Evolutionary conservation across 2,888 invertebrate species (phyloP).

Genomic region (Cataglyphis livida): DNA sequence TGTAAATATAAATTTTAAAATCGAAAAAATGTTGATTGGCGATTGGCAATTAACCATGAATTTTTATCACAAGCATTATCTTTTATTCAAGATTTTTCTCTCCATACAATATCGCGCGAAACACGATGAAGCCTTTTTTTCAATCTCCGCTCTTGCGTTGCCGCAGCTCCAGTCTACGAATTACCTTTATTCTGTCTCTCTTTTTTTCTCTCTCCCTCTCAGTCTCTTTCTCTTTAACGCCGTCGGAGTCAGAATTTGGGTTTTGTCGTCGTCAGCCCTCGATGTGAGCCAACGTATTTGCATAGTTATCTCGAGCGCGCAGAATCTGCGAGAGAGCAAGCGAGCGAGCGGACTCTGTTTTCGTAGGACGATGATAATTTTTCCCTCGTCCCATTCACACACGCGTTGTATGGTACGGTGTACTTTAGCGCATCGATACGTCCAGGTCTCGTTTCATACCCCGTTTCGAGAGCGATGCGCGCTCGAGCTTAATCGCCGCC

Average conservation of each 20-base stretch:
- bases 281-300: constrained; percentile 62
- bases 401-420: constrained; percentile 23
- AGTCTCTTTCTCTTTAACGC: constrained; percentile 30
- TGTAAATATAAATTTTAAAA: neutral
- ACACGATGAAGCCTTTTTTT: constrained; percentile 32
- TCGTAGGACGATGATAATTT: constrained; percentile 51
- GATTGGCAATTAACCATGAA: constrained; percentile 22
- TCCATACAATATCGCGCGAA: constrained; percentile 20
- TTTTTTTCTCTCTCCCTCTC: constrained; percentile 22
- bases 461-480: constrained; percentile 14
- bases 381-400: constrained; percentile 41
- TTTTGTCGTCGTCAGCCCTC: constrained; percentile 53
- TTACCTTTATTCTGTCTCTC: constrained; percentile 43
- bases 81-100: constrained; percentile 15
- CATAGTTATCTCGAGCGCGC: constrained; percentile 70
- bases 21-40: neutral
- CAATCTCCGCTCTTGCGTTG: constrained; percentile 5
- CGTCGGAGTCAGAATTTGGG: constrained; percentile 49
- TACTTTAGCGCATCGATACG: constrained; percentile 45
- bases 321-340: constrained; percentile 55
- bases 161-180: constrained; percentile 22
- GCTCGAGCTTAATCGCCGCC: constrained; percentile 49
- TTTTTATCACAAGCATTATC: constrained; percentile 25
- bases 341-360: constrained; percentile 51
- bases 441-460: constrained; percentile 24